phyloP scores from a whole-genome alignment of 2,113 vertebrate genomes.

The Dolichallabes microphthalmus region DNA sequence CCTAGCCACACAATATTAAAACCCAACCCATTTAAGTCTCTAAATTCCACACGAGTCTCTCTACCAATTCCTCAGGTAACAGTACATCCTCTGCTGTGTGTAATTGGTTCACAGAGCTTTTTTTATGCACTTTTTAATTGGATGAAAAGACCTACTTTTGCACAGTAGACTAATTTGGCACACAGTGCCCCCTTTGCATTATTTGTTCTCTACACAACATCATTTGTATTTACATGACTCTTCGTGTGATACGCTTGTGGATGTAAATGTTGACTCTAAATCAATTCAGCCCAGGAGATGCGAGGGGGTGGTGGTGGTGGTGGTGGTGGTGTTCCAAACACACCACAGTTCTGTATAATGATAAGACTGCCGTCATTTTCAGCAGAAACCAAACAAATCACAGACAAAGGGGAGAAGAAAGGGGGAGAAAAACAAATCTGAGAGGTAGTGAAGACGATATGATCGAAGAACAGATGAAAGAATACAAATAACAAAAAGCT shows the following conservation, averaged over 20 bases:
- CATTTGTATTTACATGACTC: background rate
- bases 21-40: background rate
- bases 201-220: background rate
- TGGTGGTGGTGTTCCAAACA: background rate
- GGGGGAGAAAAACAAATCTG: background rate
- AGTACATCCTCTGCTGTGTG: background rate
- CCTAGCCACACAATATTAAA: background rate
- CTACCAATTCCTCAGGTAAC: background rate
- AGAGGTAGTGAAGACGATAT: constrained; percentile 36
- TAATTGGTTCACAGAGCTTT: background rate
- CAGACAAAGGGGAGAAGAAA: background rate
- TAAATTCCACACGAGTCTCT: background rate
- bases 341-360: constrained; percentile 35
- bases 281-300: background rate
- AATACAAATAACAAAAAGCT: constrained; percentile 65
- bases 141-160: background rate
- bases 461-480: constrained; percentile 44
- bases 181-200: background rate
- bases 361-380: constrained; percentile 46
- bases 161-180: background rate
- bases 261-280: background rate
- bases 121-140: constrained; percentile 7
- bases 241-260: background rate
- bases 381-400: constrained; percentile 57
- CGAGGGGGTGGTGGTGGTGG: too few species aligned